Base-by-base conservation (phyloP, 1,140 invertebrate genomes). In the Lethocerus indicus region DNA sequence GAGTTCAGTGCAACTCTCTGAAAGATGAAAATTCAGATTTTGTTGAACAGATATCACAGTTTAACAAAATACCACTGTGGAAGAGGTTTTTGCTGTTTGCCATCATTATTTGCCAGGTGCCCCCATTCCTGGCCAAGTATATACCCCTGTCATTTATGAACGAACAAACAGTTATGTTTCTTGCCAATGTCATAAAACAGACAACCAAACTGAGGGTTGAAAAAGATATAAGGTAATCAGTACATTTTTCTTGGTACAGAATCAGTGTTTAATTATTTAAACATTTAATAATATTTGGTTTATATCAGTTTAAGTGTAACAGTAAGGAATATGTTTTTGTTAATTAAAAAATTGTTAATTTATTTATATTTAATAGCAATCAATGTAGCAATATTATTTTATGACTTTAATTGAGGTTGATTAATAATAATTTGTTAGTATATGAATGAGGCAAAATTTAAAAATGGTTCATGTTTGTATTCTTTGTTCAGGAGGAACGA, bases 1-100 rank as follows among this genome's bases (percentile, higher is more conserved):
- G 66, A 0, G 36, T 68, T 0, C 58, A 54, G 41, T 54, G 58
- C 0, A 57, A 68, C 50, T 62, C 63, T 14, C 24, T 64, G 3
- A 57, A 52, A 25, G 51, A 63, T 13, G 52, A 55, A 1, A 43
- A 60, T 0, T 65, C 64, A 12, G 57, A 61, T 23, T 66, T 68
- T 35, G 47, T 39, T n/a, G 37, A 40, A 37, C 45, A 52, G n/a
- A 54, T 55, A 9, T 41, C 55, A 16, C 40, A 48, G 21, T 59
- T 59, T 40, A 49, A 54, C 24, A 37, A 52, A 24, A 42, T 57
- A 32, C 46, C 24, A 24, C 50, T 12, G 23, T 49, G 4, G n/a
- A 37, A 58, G 29, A 44, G 57, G 41, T 23, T 57, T 20, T 14
- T 52, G 2, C 36, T 59, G 0, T 51, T 57, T n/a, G 29, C 47